Evolutionary conservation across 2,113 vertebrate genomes (phyloP).

Genomic region (Plectropomus leopardus): DNA sequence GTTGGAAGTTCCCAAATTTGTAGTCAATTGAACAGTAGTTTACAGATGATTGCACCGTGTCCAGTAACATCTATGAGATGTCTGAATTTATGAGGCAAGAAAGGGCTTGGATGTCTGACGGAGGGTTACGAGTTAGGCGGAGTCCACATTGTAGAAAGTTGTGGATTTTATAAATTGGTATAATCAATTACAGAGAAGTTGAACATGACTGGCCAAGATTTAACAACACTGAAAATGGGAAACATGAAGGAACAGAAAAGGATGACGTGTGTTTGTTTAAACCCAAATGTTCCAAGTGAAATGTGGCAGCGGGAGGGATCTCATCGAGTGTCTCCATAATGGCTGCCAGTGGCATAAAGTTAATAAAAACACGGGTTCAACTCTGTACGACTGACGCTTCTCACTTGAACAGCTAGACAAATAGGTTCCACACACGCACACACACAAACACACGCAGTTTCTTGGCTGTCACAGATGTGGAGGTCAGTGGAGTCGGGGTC

Average conservation of each 20-base stretch:
- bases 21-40: slow-evolving; percentile 60
- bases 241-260: slow-evolving; percentile 39
- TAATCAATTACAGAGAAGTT: slow-evolving; percentile 76
- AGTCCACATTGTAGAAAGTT: slow-evolving; percentile 18
- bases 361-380: slow-evolving; percentile 85
- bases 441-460: slow-evolving; percentile 39
- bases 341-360: slow-evolving; percentile 78
- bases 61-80: slow-evolving; percentile 38
- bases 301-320: slow-evolving; percentile 80
- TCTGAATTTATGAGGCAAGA: slow-evolving; percentile 46
- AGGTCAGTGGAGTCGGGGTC: slow-evolving; percentile 36
- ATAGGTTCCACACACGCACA: slow-evolving; percentile 42
- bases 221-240: slow-evolving; percentile 65
- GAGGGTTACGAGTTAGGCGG: slow-evolving; percentile 4
- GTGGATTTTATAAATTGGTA: slow-evolving; percentile 50
- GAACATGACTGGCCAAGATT: slow-evolving; percentile 67
- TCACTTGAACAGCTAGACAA: slow-evolving; percentile 69
- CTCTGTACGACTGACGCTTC: slow-evolving; percentile 46
- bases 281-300: slow-evolving; percentile 73
- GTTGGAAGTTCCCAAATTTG: slow-evolving; percentile 59
- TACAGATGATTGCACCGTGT: slow-evolving; percentile 63
- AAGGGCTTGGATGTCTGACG: slow-evolving; percentile 12
- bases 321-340: slow-evolving; percentile 71
- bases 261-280: slow-evolving; percentile 79
- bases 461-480: slow-evolving; percentile 36